Percentiles rank a stretch among this genome's conserved stretches.
These are phyloP conservation scores for Rhopalosiphum padi DNA, from an alignment of 1,140 invertebrate genomes.

Conservation along the genomic window DNA sequence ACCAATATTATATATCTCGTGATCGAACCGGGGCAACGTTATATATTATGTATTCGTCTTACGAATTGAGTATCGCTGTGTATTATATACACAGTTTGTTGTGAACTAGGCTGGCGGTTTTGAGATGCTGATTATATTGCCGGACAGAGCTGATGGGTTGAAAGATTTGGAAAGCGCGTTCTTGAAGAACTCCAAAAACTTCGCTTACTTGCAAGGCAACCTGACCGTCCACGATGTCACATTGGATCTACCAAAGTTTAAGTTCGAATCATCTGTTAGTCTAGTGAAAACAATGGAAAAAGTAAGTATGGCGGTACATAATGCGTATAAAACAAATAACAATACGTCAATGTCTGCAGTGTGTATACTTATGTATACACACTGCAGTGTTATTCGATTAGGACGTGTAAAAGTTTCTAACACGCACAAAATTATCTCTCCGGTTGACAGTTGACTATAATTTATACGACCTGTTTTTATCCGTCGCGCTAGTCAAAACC, in stretches of 20 bases:
- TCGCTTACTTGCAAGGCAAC: neutral
- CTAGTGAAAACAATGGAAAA: neutral
- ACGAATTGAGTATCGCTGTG: neutral
- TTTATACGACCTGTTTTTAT: neutral
- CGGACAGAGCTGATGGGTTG: conserved; percentile 5
- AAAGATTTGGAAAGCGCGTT: neutral
- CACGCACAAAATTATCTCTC: neutral
- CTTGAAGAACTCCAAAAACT: neutral
- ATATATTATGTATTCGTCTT: no score
- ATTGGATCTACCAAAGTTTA: neutral
- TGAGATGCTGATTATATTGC: neutral
- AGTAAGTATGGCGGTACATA: neutral
- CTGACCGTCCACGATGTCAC: neutral
- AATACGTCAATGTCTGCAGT: neutral
- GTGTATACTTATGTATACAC: neutral
- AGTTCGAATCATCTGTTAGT: conserved; percentile 21
- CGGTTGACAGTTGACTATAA: neutral
- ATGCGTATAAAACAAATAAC: neutral
- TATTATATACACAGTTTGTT: neutral
- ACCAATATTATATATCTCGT: no score
- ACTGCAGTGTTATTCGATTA: neutral
- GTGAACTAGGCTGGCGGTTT: neutral
- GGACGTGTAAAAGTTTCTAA: neutral
- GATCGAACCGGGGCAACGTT: no score
- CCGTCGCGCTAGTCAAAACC: neutral